Evolutionary conservation across 2,888 invertebrate genomes (phyloP).

Genomic region (Lycia hirtaria): DNA sequence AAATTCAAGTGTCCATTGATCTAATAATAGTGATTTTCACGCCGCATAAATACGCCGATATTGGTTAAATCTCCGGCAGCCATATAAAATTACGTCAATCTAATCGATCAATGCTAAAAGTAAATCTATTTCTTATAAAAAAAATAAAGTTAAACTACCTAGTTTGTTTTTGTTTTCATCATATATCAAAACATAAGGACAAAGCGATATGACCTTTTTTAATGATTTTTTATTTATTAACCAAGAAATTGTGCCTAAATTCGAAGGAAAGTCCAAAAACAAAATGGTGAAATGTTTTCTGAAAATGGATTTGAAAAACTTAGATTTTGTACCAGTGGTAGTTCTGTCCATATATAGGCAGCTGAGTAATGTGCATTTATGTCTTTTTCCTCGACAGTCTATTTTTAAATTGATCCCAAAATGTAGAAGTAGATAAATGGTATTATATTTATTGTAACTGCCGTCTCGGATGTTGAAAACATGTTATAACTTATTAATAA

Average conservation of each 20-base stretch:
- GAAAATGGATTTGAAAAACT: neutral
- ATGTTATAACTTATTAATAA: constrained; percentile 23
- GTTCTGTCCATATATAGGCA: neutral
- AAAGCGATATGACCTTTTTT: neutral
- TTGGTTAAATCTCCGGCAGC: no score
- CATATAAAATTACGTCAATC: no score
- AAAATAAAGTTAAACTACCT: no score
- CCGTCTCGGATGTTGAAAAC: neutral
- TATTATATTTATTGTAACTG: neutral
- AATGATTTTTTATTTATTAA: neutral
- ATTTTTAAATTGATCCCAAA: neutral
- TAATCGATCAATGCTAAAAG: no score
- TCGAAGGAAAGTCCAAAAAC: neutral
- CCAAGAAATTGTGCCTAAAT: neutral
- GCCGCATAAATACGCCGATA: no score
- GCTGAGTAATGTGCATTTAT: neutral
- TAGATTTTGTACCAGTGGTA: neutral
- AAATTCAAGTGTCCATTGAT: no score
- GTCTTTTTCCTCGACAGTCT: neutral
- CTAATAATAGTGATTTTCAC: no score
- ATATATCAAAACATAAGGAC: no score
- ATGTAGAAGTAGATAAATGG: neutral
- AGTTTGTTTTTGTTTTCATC: no score
- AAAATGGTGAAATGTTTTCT: neutral
- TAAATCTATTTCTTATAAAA: no score